Conservation (phyloP, 2,888 invertebrate species). For the Camptogramma bilineatum region DNA sequence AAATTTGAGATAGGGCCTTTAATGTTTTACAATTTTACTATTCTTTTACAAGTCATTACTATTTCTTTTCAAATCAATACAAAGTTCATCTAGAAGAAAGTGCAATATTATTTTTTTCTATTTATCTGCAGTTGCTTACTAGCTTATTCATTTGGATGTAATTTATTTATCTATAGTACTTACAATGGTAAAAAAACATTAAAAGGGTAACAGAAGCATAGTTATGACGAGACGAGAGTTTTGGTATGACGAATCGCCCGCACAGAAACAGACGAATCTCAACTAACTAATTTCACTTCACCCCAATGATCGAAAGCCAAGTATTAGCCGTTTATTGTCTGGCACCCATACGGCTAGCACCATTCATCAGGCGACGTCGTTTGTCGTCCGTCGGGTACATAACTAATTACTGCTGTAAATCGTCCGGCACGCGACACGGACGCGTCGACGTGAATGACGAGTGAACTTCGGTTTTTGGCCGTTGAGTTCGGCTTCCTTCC, state of each 20-base stretch:
- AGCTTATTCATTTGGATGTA: no score
- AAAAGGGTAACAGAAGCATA: no score
- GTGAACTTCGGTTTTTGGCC: constrained; percentile 39
- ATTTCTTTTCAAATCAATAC: no score
- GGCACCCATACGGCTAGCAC: constrained; percentile 51
- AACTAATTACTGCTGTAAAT: constrained; percentile 81
- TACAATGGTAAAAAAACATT: no score
- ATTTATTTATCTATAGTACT: no score
- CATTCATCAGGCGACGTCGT: constrained; percentile 75
- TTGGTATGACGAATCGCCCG: constrained; percentile 1
- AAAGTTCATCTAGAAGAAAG: no score
- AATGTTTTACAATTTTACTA: no score
- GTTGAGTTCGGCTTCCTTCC: constrained; percentile 41
- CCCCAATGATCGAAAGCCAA: constrained; percentile 66
- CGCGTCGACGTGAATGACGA: constrained; percentile 53
- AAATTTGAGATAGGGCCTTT: no score
- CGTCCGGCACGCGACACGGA: constrained; percentile 64
- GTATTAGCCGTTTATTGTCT: constrained; percentile 68
- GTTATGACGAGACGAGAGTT: no score
- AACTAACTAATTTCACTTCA: constrained; percentile 52
- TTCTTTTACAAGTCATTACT: no score
- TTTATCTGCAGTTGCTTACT: no score
- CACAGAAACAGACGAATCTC: constrained; percentile 27
- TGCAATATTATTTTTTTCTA: no score
- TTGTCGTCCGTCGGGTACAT: constrained; percentile 74